Conservation (phyloP, 2,797 vertebrate genomes). For the Momotus momota region DNA sequence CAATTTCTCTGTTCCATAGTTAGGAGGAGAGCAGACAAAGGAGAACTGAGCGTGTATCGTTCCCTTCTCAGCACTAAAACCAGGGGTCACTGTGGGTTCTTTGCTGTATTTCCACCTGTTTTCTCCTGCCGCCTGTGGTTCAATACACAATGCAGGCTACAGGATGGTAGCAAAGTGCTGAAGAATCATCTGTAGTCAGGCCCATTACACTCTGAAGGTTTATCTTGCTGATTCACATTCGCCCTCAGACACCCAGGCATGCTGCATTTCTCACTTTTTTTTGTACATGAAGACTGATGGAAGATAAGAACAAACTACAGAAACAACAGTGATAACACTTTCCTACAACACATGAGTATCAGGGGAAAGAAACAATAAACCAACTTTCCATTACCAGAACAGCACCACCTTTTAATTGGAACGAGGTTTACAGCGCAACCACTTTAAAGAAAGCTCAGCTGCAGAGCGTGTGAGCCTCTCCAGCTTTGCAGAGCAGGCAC, state of each 20-base stretch:
- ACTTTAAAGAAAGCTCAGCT: conserved; percentile 25
- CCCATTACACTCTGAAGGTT: conserved; percentile 11
- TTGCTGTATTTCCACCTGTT: neutral
- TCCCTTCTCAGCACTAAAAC: neutral
- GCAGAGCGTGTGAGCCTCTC: neutral
- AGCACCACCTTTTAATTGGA: conserved; percentile 65
- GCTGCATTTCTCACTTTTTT: conserved; percentile 35
- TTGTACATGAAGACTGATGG: conserved; percentile 36
- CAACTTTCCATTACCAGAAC: conserved; percentile 64
- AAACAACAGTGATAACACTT: conserved; percentile 17
- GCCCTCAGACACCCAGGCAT: conserved; percentile 7
- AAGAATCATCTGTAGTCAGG: conserved; percentile 32
- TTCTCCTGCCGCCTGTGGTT: neutral
- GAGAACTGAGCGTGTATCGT: neutral
- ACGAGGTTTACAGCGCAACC: conserved; percentile 44
- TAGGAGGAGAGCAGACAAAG: neutral
- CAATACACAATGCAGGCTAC: neutral
- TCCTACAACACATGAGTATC: conserved; percentile 16
- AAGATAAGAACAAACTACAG: conserved; percentile 44
- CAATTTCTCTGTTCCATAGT: neutral
- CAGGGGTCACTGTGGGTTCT: neutral
- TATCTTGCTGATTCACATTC: conserved; percentile 37
- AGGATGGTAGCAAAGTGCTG: neutral
- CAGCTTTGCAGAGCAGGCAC: conserved; percentile 8
- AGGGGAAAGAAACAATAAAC: conserved; percentile 57